These are phyloP conservation scores for Crossaster papposus DNA, from an alignment of 53 echinoderm and acorn worm genomes.

Conservation along the genomic window DNA sequence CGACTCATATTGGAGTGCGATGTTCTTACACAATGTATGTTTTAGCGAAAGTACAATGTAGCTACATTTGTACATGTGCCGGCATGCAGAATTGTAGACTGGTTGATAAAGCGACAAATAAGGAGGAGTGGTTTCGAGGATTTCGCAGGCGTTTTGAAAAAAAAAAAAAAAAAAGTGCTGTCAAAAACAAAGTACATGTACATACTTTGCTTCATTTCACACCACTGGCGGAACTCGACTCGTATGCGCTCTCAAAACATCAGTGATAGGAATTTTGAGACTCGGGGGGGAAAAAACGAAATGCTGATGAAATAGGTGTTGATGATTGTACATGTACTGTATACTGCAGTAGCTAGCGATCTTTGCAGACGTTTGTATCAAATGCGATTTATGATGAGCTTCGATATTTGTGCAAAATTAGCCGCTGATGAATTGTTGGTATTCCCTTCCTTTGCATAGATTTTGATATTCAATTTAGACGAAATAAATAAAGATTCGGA, in stretches of 20 bases:
- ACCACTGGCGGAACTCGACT: background rate
- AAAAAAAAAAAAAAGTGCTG: background rate
- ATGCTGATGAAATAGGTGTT: background rate
- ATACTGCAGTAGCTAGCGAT: too few species aligned
- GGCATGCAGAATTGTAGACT: constrained; percentile 1
- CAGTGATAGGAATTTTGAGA: background rate
- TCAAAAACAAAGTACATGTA: background rate
- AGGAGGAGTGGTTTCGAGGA: background rate
- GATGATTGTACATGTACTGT: background rate
- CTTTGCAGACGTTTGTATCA: too few species aligned
- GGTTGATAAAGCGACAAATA: background rate
- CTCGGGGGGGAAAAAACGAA: background rate
- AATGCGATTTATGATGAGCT: background rate
- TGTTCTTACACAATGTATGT: background rate
- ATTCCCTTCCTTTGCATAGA: background rate
- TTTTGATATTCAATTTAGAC: background rate
- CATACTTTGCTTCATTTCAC: background rate
- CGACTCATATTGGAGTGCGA: background rate
- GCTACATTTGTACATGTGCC: background rate
- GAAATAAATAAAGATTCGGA: background rate
- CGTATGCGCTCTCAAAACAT: background rate
- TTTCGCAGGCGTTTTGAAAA: background rate
- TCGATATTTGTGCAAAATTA: background rate
- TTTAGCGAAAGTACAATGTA: background rate
- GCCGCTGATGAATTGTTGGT: background rate